Conservation (phyloP, 2,888 invertebrate species). For the Machimus rusticus region DNA sequence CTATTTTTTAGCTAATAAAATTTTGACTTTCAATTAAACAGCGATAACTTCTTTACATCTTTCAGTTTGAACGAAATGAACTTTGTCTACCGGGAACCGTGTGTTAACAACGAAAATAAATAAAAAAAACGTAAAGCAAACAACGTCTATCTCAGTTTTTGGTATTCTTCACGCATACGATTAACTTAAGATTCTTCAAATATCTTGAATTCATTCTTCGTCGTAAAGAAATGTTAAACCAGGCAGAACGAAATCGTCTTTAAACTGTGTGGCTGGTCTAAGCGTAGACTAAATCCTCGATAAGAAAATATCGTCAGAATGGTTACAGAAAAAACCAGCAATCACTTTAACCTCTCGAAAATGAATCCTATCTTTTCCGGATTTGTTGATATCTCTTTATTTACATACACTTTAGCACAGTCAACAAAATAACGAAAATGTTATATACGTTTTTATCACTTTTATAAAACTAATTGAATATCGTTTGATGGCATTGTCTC, state of each 20-base stretch:
- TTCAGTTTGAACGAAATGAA: not conserved
- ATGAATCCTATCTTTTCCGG: not conserved
- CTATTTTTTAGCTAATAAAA: not conserved
- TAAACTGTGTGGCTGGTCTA: not conserved
- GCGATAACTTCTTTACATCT: not conserved
- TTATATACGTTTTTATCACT: not conserved
- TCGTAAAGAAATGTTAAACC: not conserved
- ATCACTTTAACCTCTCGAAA: not conserved
- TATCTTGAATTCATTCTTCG: not conserved
- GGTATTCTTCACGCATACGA: not conserved
- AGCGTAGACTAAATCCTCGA: not conserved
- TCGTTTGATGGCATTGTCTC: not conserved
- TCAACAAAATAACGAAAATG: not conserved
- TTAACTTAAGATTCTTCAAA: not conserved
- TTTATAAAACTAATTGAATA: not conserved
- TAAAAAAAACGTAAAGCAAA: not conserved
- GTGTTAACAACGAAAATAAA: not conserved
- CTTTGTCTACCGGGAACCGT: not conserved
- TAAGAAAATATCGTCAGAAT: not conserved
- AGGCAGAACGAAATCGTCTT: not conserved
- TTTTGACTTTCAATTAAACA: not conserved
- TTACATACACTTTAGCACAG: not conserved
- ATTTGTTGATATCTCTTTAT: not conserved
- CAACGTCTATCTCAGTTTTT: not conserved
- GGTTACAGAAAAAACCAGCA: not conserved